Conservation (phyloP, 2,113 vertebrate species). For the Podarcis raffonei region DNA sequence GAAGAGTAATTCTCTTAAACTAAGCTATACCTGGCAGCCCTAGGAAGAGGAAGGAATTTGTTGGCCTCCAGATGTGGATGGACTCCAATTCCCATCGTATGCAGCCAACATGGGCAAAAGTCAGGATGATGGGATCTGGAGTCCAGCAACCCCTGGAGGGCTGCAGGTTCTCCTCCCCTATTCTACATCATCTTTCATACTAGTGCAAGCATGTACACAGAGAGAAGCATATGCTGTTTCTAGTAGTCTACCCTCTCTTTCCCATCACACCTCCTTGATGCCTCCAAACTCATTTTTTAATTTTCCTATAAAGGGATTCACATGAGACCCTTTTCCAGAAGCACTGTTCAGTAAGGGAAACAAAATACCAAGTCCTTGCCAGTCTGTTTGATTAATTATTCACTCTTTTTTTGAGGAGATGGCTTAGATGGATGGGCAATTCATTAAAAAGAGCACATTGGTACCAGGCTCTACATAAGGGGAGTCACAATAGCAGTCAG, state of each 20-base stretch:
- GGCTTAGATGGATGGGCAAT: background rate
- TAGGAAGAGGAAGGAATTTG: too few relatives aligned
- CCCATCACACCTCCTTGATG: background rate
- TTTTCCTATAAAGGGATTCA: background rate
- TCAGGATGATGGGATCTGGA: background rate
- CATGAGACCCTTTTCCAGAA: background rate
- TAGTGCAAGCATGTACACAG: background rate
- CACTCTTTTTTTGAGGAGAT: background rate
- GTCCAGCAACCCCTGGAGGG: background rate
- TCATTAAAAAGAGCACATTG: conserved; percentile 9
- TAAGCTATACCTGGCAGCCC: background rate
- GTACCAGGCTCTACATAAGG: background rate
- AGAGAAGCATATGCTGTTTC: background rate
- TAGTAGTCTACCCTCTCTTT: background rate
- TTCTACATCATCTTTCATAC: background rate
- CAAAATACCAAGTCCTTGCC: background rate
- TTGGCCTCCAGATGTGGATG: background rate
- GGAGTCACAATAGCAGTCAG: background rate
- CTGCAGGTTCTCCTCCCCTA: background rate
- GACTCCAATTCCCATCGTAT: background rate
- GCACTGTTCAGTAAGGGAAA: background rate
- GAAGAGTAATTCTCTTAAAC: background rate
- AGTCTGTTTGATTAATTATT: background rate
- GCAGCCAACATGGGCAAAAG: background rate
- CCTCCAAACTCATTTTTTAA: background rate